Percentiles rank a stretch among this genome's conserved stretches.
These are phyloP conservation scores for Myotis findleyi DNA, from an alignment of 2,797 vertebrate genomes.

Conservation along the genomic window DNA sequence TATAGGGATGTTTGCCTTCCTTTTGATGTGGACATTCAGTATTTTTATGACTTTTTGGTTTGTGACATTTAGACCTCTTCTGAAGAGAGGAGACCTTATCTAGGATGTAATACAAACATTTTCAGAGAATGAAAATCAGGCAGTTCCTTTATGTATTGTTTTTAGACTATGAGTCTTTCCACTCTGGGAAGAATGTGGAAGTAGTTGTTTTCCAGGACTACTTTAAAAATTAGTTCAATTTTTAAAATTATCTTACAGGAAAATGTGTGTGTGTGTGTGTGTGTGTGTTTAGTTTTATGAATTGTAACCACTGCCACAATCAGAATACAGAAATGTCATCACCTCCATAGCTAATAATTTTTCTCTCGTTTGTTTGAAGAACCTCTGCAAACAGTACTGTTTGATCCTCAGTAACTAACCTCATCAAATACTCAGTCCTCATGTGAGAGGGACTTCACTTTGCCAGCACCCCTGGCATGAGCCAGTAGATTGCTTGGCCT, in stretches of 20 bases:
- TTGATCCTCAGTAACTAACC: neutral
- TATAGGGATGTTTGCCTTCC: neutral
- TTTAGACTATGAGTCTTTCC: neutral
- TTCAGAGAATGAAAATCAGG: neutral
- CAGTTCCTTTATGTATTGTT: neutral
- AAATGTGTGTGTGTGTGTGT: neutral
- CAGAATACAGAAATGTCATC: neutral
- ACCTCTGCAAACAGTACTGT: neutral
- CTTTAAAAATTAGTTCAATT: constrained; percentile 3
- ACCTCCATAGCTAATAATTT: neutral
- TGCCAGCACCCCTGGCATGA: neutral
- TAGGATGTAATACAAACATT: neutral
- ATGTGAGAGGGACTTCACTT: neutral
- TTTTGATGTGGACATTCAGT: neutral
- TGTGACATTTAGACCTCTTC: neutral
- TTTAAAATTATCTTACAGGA: neutral
- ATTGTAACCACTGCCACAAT: neutral
- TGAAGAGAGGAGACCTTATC: neutral
- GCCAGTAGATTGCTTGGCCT: neutral
- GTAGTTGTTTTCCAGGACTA: neutral
- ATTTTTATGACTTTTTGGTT: neutral
- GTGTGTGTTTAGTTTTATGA: neutral
- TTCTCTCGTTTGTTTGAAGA: neutral
- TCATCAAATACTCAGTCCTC: neutral
- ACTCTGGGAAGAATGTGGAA: neutral